phyloP scores from a whole-genome alignment of 2,797 vertebrate species.

The Brachyrhaphis roseni region DNA sequence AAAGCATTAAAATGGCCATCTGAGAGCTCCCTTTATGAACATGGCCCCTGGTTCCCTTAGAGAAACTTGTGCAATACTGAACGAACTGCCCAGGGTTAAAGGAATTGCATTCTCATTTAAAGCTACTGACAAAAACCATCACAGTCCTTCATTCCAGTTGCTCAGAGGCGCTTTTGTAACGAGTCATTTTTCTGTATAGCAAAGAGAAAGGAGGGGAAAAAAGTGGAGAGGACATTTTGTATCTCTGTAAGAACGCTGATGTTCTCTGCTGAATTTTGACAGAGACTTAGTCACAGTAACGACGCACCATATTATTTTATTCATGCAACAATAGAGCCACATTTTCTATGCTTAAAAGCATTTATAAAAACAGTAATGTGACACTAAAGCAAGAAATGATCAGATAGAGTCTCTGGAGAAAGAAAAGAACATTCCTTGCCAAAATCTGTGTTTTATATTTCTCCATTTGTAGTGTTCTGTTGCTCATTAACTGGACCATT shows the following conservation, averaged over 20 bases:
- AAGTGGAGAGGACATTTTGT: slow-evolving; percentile 33
- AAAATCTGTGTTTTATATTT: slow-evolving; percentile 63
- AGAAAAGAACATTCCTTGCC: slow-evolving; percentile 41
- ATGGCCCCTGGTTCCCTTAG: slow-evolving; percentile 32
- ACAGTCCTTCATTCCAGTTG: slow-evolving; percentile 51
- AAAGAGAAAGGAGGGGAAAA: slow-evolving; percentile 37
- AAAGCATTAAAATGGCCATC: slow-evolving; percentile 47
- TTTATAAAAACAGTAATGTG: slow-evolving; percentile 3
- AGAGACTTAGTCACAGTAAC: slow-evolving; percentile 43
- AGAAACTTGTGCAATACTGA: slow-evolving; percentile 59
- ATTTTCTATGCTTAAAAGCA: slow-evolving; percentile 22
- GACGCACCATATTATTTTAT: slow-evolving; percentile 37
- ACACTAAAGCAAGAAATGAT: slow-evolving; percentile 40
- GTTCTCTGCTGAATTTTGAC: slow-evolving; percentile 25
- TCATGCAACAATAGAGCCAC: slow-evolving; percentile 25
- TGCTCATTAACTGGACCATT: slow-evolving; percentile 71
- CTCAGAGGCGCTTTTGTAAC: slow-evolving; percentile 41
- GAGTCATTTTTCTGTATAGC: slow-evolving; percentile 44
- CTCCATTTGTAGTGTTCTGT: slow-evolving; percentile 66
- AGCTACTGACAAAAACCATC: slow-evolving; percentile 64
- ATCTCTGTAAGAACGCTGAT: slow-evolving; percentile 36
- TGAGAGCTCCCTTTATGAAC: slow-evolving; percentile 50
- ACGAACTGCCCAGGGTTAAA: slow-evolving; percentile 63
- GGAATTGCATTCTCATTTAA: slow-evolving; percentile 65
- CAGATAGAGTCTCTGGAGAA: slow-evolving; percentile 38